These are phyloP conservation scores for Eonycteris spelaea DNA, from an alignment of 2,113 vertebrate species.

Conservation along the genomic window DNA sequence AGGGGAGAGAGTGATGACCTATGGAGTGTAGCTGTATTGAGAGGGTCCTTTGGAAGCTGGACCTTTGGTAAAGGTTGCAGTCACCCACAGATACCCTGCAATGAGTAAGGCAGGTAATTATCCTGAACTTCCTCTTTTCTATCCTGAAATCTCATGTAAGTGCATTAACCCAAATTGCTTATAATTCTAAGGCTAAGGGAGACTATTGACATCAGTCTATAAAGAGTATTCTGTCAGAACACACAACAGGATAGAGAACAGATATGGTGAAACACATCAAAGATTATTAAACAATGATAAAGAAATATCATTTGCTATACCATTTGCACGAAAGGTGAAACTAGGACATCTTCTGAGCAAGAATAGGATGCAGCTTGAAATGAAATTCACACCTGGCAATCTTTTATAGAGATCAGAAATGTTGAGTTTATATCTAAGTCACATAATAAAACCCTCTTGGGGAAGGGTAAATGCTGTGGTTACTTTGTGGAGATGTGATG, in stretches of 20 bases:
- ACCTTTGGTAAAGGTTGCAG: neutral
- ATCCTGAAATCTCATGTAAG: neutral
- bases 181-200: neutral
- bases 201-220: neutral
- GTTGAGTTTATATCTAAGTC: neutral
- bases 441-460: neutral
- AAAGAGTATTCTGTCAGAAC: neutral
- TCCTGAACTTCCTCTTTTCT: neutral
- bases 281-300: neutral
- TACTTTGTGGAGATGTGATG: neutral
- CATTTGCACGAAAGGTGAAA: neutral
- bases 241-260: neutral
- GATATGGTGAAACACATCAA: neutral
- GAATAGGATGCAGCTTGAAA: neutral
- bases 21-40: neutral
- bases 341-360: neutral
- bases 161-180: neutral
- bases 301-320: neutral
- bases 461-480: neutral
- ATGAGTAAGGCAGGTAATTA: neutral
- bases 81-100: no score
- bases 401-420: neutral
- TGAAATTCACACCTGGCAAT: neutral
- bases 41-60: neutral
- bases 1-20: rapidly evolving